These are phyloP conservation scores for Cyphomyrus plagiostoma DNA, from an alignment of 2,113 vertebrate species.

Conservation along the genomic window DNA sequence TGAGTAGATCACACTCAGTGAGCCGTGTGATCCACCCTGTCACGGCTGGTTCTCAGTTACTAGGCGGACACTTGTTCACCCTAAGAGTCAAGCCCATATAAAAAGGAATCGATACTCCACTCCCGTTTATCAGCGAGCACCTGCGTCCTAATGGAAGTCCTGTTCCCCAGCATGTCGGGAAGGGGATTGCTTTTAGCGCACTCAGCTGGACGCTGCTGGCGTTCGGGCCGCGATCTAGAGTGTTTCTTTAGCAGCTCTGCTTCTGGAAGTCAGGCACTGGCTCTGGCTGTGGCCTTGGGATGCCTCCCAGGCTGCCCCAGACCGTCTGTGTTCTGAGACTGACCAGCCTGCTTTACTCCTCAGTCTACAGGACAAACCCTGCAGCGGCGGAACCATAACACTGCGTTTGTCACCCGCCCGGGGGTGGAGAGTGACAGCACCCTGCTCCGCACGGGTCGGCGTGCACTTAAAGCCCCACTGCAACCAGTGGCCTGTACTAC, in stretches of 20 bases:
- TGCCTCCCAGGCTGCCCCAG: background rate
- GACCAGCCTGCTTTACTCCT: background rate
- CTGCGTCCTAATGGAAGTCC: background rate
- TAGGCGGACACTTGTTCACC: background rate
- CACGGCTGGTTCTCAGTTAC: background rate
- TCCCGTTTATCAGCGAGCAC: background rate
- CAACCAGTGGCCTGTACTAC: too few species aligned
- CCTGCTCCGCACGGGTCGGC: background rate
- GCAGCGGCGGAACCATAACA: background rate
- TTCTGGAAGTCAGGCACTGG: background rate
- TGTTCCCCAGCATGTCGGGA: background rate
- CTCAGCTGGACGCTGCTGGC: background rate
- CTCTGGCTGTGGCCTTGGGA: background rate
- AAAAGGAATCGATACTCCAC: constrained; percentile 3
- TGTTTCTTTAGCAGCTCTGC: background rate
- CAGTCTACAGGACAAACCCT: background rate
- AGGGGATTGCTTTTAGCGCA: background rate
- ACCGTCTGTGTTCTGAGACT: background rate
- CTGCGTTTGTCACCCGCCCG: background rate
- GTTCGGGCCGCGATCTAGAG: background rate
- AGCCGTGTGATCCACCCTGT: background rate
- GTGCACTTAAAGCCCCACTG: background rate
- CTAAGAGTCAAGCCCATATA: background rate
- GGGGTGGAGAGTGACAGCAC: background rate
- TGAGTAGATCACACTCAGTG: background rate